Base-by-base conservation (phyloP, 2,888 invertebrate genomes). In the Apodemia zela region DNA sequence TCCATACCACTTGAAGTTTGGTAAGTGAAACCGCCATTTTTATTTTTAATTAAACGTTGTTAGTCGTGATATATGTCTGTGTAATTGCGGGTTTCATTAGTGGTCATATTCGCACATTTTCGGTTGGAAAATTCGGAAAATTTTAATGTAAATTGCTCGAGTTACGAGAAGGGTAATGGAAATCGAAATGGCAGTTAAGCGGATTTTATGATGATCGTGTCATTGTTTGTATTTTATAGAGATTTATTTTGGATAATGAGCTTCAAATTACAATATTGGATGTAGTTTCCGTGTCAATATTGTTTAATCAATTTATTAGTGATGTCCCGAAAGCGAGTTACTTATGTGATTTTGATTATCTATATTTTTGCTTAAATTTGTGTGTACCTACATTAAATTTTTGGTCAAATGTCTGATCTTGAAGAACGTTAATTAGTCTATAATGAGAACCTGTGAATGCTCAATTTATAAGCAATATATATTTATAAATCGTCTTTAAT, bases 1-100 rank as follows among this genome's bases (percentile, higher is more conserved):
- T 61, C 63, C 62, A 61, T 35, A 7, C 59, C 33, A 58, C 58
- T 58, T 33, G n/a, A 58, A 15, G 58, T 25, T 58, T 2, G 58
- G 21, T 78, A 75, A 76, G 71, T 75, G 75, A 72, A 78, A 77
- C 72, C 67, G 71, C 75, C 77, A 74, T 73, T 49, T 73, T 74
- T 73, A 70, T 73, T 79, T 81, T 77, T 78, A 80, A 83, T 80
- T 79, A 78, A 80, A 80, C 73, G 72, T 72, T 78, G 74, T 76
- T 76, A 73, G 68, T 72, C 66, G 59, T 54, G 66, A 64, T 65
- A 62, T 66, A 73, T 74, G 73, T 68, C 66, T 65, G 72, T 77
- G 75, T 79, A 76, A 83, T 81, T 76, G 77, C 70, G 75, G 76
- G 70, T 76, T 80, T 77, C 77, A 80, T 82, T 81, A 80, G 74